Base-by-base conservation (phyloP, 1,140 invertebrate genomes). In the Tetranychus cinnabarinus region DNA sequence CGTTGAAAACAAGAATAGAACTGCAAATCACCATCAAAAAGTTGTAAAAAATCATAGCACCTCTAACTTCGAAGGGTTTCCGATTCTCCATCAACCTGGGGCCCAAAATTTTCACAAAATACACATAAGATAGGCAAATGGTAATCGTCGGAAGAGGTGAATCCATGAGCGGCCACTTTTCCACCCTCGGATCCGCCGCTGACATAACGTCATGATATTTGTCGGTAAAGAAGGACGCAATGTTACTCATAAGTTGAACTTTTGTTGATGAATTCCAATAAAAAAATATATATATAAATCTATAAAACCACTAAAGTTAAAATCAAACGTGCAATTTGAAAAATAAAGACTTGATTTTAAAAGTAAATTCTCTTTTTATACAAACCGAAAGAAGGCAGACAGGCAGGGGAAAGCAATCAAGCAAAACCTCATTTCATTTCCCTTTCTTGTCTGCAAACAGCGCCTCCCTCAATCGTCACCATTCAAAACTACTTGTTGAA, bases 151-250 rank as follows among this genome's bases (percentile, higher is more conserved):
- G 90, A 67, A 84, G 76, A 34, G 88, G 88, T 62, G 85, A 85
- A 58, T 81, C 82, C 84, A 93, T 90, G 77, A 96, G 80, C 13
- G 81, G 74, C 87, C 88, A 95, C 68, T 82, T 80, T 64, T 81
- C 83, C 42, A 95, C 87, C 63, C 92, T 78, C 34, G 84, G 83
- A 81, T 93, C 89, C 89, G 76, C 46, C 23, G 12, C 12, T 42
- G 37, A n/a, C 37, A 58, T 58, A 15, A 45, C n/a, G 23, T 31
- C 37, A 45, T 31, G 31, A 45, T 58, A 45, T 33, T 52, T 52
- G n/a, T 52, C 50, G 23, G 2, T 6, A n/a, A 52, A n/a, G 50
- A 8, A 31, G n/a, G n/a, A 23, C 13, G 23, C 50, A n/a, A 52
- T 52, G n/a, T 23, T 23, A 31, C 50, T 52, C 50, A 52, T 52